Base-by-base conservation (phyloP, 2,888 invertebrate genomes). In the Cacoxenus indagator region DNA sequence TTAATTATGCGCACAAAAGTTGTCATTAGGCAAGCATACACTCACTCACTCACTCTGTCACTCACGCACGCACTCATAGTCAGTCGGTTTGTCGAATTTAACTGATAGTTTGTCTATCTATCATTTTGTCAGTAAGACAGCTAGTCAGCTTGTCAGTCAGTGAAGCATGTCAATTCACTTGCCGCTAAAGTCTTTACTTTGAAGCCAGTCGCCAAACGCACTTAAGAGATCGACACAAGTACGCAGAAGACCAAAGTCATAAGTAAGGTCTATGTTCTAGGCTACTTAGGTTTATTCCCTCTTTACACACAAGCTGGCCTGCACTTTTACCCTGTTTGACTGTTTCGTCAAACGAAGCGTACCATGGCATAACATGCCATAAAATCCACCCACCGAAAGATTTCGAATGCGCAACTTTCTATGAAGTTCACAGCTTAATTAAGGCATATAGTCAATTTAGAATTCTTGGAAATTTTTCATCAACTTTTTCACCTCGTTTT, bases 1-100 rank as follows among this genome's bases (percentile, higher is more conserved):
- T 48, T 48, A 48, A 48, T 48, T 48, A 48, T 48, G 48, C 48
- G 48, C 48, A 48, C 48, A 48, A 48, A 9, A 48, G 48, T 48
- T 48, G 48, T 48, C 48, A 48, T 48, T 48, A 48, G 17, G 17
- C n/a, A n/a, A 19, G 48, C 48, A 48, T 48, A n/a, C 48, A 37
- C 37, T 37, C 37, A 37, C 37, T 1, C 37, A 37, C 37, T 6
- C 48, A 48, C 48, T 14, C 48, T 14, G 11, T 2, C 19, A 48
- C 48, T 14, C 19, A 19, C 5, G 14, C 9, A 48, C n/a, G 48
- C 48, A 48, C 17, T 14, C 2, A 37, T 14, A 48, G 48, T 8
- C n/a, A 48, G 48, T 48, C 8, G 9, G n/a, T 11, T 17, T n/a
- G n/a, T 46, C 46, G n/a, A n/a, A n/a, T n/a, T n/a, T 11, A n/a